A percentile compares a stretch with the other conserved stretches of the same genome.
Evolutionary conservation across 2,888 invertebrate genomes (phyloP).

Genomic region (Dendrolimus pini): DNA sequence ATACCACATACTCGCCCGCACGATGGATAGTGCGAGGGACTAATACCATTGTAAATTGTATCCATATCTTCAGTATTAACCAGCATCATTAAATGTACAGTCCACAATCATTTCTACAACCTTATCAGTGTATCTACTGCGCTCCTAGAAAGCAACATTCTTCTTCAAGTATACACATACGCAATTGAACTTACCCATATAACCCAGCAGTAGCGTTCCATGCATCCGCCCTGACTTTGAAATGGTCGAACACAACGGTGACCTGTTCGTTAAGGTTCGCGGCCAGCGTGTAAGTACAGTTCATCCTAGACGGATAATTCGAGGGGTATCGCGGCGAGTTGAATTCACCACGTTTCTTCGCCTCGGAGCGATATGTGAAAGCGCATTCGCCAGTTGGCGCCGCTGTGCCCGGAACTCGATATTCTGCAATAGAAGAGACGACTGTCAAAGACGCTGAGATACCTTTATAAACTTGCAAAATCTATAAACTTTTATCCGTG

Average conservation of each 20-base stretch:
- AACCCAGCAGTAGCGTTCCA: conserved; percentile 82
- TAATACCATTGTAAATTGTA: too few relatives aligned
- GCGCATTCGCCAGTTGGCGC: conserved; percentile 94
- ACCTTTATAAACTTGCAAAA: too few relatives aligned
- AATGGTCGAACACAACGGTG: conserved; percentile 93
- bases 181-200: conserved; percentile 46
- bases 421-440: conserved; percentile 77
- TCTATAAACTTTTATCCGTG: too few relatives aligned
- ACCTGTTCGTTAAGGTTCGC: conserved; percentile 93
- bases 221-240: conserved; percentile 90
- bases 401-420: conserved; percentile 95
- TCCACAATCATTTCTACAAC: too few relatives aligned
- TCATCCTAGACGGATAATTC: conserved; percentile 96
- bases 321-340: conserved; percentile 98
- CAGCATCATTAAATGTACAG: too few relatives aligned
- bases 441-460: too few relatives aligned
- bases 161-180: neutral
- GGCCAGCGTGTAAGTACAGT: conserved; percentile 94
- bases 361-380: conserved; percentile 92
- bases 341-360: conserved; percentile 92
- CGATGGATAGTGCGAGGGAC: too few relatives aligned
- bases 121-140: too few relatives aligned
- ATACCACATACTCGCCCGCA: too few relatives aligned
- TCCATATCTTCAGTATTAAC: too few relatives aligned
- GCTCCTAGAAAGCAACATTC: too few relatives aligned